Percentiles rank a stretch among this genome's conserved stretches.
Evolutionary conservation across 2,797 vertebrate genomes (phyloP).

Genomic region (Protonibea diacanthus): DNA sequence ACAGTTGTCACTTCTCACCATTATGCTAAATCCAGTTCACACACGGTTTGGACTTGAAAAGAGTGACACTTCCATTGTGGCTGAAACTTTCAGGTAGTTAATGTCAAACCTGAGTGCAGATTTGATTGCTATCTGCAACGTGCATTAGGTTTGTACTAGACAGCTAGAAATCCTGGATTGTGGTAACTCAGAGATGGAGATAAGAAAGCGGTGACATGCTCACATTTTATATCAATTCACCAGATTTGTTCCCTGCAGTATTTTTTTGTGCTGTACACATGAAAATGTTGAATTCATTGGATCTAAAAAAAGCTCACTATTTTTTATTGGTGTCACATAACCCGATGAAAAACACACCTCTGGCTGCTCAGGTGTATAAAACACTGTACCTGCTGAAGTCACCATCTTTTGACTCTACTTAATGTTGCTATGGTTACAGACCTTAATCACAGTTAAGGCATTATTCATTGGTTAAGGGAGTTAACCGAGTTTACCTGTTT

Average conservation of each 20-base stretch:
- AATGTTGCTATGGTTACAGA: conserved; percentile 56
- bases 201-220: conserved; percentile 30
- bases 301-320: neutral
- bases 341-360: neutral
- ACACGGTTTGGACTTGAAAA: neutral
- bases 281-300: neutral
- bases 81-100: conserved; percentile 16
- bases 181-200: conserved; percentile 11
- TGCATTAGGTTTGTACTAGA: conserved; percentile 14
- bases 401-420: conserved; percentile 30
- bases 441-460: conserved; percentile 40
- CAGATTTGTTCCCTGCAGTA: neutral
- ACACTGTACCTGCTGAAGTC: conserved; percentile 23
- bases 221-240: neutral
- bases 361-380: neutral
- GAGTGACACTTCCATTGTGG: conserved; percentile 10
- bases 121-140: conserved; percentile 1
- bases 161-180: conserved; percentile 7
- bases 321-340: conserved; percentile 17
- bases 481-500: conserved; percentile 51
- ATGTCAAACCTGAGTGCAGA: conserved; percentile 15
- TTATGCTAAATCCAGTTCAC: conserved; percentile 16
- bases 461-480: conserved; percentile 48
- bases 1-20: conserved; percentile 1
- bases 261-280: neutral